Conservation (phyloP, 2,888 invertebrate species). For the Stomorhina lunata region DNA sequence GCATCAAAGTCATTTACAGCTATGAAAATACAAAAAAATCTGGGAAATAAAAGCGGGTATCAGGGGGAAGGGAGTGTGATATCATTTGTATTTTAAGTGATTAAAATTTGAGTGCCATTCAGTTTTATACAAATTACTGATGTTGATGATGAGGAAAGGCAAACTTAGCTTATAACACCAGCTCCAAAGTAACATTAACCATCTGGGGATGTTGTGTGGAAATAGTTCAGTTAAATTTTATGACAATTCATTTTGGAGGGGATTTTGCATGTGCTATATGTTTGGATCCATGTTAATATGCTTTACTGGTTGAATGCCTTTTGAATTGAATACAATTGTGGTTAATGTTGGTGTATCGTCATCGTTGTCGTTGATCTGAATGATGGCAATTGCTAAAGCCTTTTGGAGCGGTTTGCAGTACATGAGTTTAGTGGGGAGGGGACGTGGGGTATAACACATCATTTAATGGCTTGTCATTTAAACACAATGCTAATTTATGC, state of each 20-base stretch:
- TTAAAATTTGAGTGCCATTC: slow-evolving; percentile 57
- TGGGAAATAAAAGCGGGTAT: neutral
- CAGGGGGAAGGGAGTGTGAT: slow-evolving; percentile 14
- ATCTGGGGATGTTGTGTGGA: slow-evolving; percentile 22
- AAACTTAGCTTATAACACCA: slow-evolving; percentile 43
- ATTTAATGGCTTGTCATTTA: slow-evolving; percentile 60
- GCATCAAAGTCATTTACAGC: slow-evolving; percentile 34
- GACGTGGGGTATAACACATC: slow-evolving; percentile 12
- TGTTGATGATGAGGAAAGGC: slow-evolving; percentile 34
- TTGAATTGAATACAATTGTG: slow-evolving; percentile 43
- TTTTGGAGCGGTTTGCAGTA: neutral
- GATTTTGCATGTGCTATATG: neutral
- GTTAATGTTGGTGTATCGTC: slow-evolving; percentile 1
- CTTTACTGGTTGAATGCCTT: slow-evolving; percentile 39
- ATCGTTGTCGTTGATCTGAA: neutral
- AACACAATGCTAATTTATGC: slow-evolving; percentile 62
- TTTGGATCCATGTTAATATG: slow-evolving; percentile 22
- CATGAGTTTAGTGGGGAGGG: neutral
- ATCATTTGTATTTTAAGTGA: slow-evolving; percentile 54
- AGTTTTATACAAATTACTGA: slow-evolving; percentile 58
- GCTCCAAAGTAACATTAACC: neutral
- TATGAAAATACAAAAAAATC: neutral
- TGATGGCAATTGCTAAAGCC: too few species aligned
- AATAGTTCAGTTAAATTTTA: too few species aligned
- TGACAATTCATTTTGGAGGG: slow-evolving; percentile 2